Conservation (phyloP, 2,797 vertebrate species). For the Labeo calbasu region DNA sequence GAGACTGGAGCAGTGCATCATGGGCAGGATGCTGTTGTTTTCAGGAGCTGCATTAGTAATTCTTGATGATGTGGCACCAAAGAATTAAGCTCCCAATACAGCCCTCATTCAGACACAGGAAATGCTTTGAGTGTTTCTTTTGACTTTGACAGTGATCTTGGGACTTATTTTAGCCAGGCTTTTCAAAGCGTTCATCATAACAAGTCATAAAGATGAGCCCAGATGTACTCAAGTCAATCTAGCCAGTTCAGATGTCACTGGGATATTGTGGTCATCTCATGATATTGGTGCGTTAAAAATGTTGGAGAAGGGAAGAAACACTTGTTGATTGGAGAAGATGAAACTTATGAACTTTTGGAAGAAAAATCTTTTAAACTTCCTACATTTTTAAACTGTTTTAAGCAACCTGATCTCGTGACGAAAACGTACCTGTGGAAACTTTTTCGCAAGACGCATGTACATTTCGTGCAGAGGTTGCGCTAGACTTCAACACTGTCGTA, state of each 20-base stretch:
- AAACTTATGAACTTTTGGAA: not conserved
- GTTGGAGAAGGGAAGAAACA: not conserved
- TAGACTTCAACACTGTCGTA: no score
- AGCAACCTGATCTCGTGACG: no score
- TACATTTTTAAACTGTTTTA: not conserved
- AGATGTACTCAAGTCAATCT: not conserved
- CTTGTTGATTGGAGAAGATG: not conserved
- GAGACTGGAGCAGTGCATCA: constrained; percentile 47
- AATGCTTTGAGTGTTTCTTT: constrained; percentile 17
- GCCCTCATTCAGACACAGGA: constrained; percentile 44
- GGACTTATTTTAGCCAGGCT: constrained; percentile 17
- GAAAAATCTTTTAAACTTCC: not conserved
- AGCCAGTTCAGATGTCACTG: not conserved
- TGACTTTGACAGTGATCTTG: constrained; percentile 26
- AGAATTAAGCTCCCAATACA: constrained; percentile 29
- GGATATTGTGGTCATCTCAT: not conserved
- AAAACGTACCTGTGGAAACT: no score
- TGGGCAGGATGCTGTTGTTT: constrained; percentile 40
- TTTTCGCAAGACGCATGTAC: no score
- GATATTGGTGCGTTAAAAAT: not conserved
- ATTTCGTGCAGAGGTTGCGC: no score
- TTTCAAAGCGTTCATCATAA: not conserved
- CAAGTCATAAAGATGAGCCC: constrained; percentile 3
- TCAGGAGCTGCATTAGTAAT: constrained; percentile 40
- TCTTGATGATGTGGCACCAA: constrained; percentile 41